Evolutionary conservation across 1,140 invertebrate species (phyloP).

Genomic region (Cyclina sinensis): DNA sequence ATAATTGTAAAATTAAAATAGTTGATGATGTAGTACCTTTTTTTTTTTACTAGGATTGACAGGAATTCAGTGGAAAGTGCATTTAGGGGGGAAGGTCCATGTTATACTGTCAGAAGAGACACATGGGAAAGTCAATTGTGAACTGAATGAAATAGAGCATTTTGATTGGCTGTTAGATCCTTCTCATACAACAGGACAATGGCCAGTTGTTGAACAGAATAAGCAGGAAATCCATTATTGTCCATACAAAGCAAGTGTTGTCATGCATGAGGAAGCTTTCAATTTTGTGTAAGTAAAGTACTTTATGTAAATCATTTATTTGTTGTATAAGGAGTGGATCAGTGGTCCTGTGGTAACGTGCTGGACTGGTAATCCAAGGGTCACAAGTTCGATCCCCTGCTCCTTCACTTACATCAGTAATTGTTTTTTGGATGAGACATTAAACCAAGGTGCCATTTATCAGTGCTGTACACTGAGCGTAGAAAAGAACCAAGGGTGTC

Average conservation of each 20-base stretch:
- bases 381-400: no score
- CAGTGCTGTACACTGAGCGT: no score
- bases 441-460: no score
- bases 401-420: no score
- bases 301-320: no score
- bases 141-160: slow-evolving; percentile 21
- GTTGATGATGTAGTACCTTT: no score
- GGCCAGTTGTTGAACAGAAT: slow-evolving; percentile 5
- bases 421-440: no score
- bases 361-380: no score
- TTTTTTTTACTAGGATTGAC: no score
- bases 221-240: slow-evolving; percentile 15
- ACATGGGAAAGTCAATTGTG: background rate
- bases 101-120: background rate
- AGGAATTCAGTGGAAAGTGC: slow-evolving; percentile 54
- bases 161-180: slow-evolving; percentile 51
- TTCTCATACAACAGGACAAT: background rate
- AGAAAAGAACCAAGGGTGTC: background rate
- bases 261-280: slow-evolving; percentile 50
- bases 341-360: no score
- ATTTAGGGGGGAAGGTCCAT: slow-evolving; percentile 16
- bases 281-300: slow-evolving; percentile 59
- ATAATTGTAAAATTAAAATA: no score
- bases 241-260: background rate
- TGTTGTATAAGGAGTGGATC: background rate